Base-by-base conservation (phyloP, 2,888 invertebrate species). In the Arrhopalites spinosus region DNA sequence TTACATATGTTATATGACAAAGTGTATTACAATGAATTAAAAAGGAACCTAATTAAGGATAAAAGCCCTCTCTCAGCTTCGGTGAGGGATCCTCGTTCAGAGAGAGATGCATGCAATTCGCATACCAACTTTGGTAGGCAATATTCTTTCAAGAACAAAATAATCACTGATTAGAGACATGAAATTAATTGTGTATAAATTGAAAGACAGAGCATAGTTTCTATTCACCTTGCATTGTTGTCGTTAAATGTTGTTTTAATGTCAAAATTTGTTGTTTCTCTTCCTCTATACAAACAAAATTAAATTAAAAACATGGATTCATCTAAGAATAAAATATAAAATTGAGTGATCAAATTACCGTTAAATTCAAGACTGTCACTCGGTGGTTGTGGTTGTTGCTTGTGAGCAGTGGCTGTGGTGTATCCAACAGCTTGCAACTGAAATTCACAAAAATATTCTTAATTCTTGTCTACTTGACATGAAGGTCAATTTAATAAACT, bases 121-220 rank as follows among this genome's bases (percentile, higher is more conserved):
- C 90, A 90, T 76, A 90, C 90, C 79, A 90, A 85, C 85, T 90
- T 90, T 3, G 90, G 90, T 73, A 90, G 85, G 84, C 90, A 90
- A 15, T 89, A 88, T 77, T 88, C 89, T 85, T 89, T 74, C 53
- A 56, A 20, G 47, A 13, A 17, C 15, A 47, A 47, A 47, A 47
- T n/a, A n/a, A n/a, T n/a, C 15, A 45, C 45, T 11, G 15, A 45
- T 11, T 45, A 7, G 15, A 47, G n/a, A 47, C 15, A 47, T 47
- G 13, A n/a, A 47, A 47, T 47, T 2, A 2, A 47, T 47, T 47
- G 47, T 45, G 15, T 45, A 45, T 11, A 11, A 45, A 11, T 45
- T 45, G n/a, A n/a, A n/a, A 17, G n/a, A 47, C 7, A 7, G 13
- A n/a, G 13, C 47, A 47, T 47, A 17, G 47, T 2, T 47, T n/a